Evolutionary conservation across 2,113 vertebrate species (phyloP), one percentile per base, ranked within the genome.

Genomic region (Eolophus roseicapilla): DNA sequence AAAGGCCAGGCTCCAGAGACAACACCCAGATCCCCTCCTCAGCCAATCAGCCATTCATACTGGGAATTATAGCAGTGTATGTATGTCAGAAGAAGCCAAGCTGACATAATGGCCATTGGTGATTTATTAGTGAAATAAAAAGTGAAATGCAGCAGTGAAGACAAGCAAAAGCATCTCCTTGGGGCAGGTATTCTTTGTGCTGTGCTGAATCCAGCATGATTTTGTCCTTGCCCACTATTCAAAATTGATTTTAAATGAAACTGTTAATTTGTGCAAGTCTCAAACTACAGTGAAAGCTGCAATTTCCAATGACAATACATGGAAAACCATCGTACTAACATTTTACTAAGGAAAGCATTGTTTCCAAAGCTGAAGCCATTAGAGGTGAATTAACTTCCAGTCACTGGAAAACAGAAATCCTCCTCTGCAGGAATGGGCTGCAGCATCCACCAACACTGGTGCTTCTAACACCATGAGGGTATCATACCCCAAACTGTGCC

Each of bases 321-420:
- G 49, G 57, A 18, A 52, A 79, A 82, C 23, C 3, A 23, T 33
- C 0, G 0, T 11, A 4, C 0, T 59, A 35, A 24, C 21, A 1
- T 47, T 81, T 73, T 44, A 20, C 2, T 3, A 18, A 37, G 18
- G 33, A 41, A 81, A 84, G 46, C 5, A 43, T 57, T 13, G 13
- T 37, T 28, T 59, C 53, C 55, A 41, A 64, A 84, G 35, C 65
- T 29, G 47, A 64, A 73, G 43, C 20, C n/a, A 9, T 24, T 69
- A 62, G 50, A 91, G 47, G 15, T 83, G 79, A 75, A 75, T 67
- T 73, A 31, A 70, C 39, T 67, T 60, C n/a, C 1, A 6, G 71
- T 39, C 67, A 27, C 27, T 67, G 50, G 44, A 35, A 79, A 90
- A 67, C 2, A 44, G 41, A 52, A 69, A 33, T 67, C 11, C 4